These are phyloP conservation scores for Lycocerus yunnanus DNA, from an alignment of 2,888 invertebrate species.

Conservation along the genomic window DNA sequence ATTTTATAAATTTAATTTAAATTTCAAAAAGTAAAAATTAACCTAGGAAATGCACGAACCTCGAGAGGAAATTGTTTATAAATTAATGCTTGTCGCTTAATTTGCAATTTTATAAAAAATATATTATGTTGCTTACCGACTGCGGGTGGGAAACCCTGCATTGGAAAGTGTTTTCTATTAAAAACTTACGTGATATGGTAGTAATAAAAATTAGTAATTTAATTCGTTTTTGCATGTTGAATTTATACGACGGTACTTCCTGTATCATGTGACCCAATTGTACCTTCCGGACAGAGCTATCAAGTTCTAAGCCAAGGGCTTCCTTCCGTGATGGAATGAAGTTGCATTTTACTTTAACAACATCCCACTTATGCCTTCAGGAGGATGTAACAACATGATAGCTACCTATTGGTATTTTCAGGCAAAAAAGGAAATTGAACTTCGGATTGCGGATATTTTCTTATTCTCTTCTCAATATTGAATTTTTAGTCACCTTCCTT, in stretches of 20 bases:
- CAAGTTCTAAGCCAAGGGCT: slow-evolving; percentile 29
- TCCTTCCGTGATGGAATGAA: slow-evolving; percentile 25
- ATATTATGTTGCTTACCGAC: too few species aligned
- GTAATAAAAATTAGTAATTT: slow-evolving; percentile 1
- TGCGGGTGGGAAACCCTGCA: neutral
- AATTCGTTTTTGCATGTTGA: slow-evolving; percentile 5
- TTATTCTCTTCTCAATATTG: neutral
- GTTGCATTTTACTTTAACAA: slow-evolving; percentile 12
- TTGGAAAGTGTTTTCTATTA: neutral
- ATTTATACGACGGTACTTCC: slow-evolving; percentile 24
- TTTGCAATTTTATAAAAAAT: neutral
- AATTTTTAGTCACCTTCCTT: neutral
- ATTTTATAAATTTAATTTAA: neutral
- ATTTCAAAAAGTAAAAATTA: neutral
- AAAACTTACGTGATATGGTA: neutral
- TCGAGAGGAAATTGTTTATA: neutral
- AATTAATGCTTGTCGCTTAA: neutral
- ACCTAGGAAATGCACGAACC: neutral
- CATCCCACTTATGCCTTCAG: slow-evolving; percentile 20
- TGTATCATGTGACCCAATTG: slow-evolving; percentile 31
- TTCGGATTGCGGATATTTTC: neutral
- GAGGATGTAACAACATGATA: slow-evolving; percentile 18
- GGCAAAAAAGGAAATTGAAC: neutral
- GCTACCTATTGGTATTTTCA: neutral
- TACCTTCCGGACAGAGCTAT: slow-evolving; percentile 25